These are phyloP conservation scores for Pantherophis alleghaniensis DNA, from an alignment of 2,797 vertebrate species.

Conservation along the genomic window DNA sequence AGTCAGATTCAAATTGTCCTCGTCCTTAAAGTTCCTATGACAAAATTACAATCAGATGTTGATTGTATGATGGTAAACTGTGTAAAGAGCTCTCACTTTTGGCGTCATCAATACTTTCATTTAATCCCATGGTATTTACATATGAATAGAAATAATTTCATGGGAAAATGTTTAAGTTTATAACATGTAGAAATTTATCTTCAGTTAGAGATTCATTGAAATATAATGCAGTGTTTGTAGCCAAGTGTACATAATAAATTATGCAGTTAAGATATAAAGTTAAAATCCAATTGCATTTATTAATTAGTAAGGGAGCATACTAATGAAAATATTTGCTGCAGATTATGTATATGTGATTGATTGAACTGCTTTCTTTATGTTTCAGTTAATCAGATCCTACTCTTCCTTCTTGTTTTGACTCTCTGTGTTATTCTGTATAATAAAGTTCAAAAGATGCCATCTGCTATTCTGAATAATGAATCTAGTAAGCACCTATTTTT, in stretches of 20 bases:
- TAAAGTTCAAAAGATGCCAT: conserved; percentile 72
- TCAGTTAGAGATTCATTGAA: not conserved
- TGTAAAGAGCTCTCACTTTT: not conserved
- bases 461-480: conserved; percentile 56
- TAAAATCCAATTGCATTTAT: not conserved
- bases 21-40: not conserved
- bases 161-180: not conserved
- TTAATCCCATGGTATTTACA: not conserved
- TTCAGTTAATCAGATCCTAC: conserved; percentile 87
- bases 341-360: not conserved
- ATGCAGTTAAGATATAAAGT: not conserved
- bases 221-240: not conserved
- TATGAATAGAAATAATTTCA: not conserved
- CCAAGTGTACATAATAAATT: not conserved
- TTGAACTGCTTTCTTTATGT: conserved; percentile 47
- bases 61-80: not conserved
- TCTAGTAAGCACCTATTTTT: conserved; percentile 66
- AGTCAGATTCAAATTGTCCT: not conserved
- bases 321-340: not conserved
- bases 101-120: not conserved
- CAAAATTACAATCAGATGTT: not conserved
- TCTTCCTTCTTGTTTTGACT: conserved; percentile 85
- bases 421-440: conserved; percentile 84
- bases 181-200: not conserved
- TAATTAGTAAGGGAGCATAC: not conserved